Percentiles rank a stretch among this genome's conserved stretches.
Conservation (phyloP, 2,888 invertebrate species). For the Melanchra persicariae region DNA sequence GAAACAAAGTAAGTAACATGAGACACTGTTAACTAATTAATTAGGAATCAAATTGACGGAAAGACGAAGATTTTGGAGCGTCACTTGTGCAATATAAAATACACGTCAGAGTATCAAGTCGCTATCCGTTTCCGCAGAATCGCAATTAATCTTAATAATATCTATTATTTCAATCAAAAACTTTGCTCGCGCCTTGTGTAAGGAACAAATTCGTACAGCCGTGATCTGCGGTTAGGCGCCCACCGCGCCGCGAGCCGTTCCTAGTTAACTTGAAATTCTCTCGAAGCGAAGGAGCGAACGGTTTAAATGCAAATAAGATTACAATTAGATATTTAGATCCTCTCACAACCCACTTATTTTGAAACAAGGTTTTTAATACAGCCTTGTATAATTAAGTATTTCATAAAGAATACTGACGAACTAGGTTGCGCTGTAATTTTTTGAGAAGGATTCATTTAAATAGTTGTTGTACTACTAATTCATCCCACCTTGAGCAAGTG, state of each 20-base stretch:
- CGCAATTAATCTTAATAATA: slow-evolving; percentile 62
- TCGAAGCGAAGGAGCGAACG: slow-evolving; percentile 71
- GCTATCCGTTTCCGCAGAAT: slow-evolving; percentile 39
- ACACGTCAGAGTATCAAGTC: slow-evolving; percentile 28
- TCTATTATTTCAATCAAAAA: slow-evolving; percentile 67
- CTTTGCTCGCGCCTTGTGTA: slow-evolving; percentile 56
- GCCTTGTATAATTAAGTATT: slow-evolving; percentile 74
- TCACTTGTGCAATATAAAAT: slow-evolving; percentile 23
- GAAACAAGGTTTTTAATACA: slow-evolving; percentile 76
- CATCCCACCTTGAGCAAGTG: neutral
- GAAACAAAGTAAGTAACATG: slow-evolving; percentile 5
- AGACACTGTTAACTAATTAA: slow-evolving; percentile 3
- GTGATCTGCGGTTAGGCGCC: slow-evolving; percentile 63
- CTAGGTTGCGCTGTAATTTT: slow-evolving; percentile 49
- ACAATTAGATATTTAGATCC: slow-evolving; percentile 82
- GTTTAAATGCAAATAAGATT: slow-evolving; percentile 83
- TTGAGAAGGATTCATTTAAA: slow-evolving; percentile 1
- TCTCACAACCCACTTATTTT: slow-evolving; percentile 75
- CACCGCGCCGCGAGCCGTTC: slow-evolving; percentile 48
- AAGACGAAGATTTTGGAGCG: neutral
- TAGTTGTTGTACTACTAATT: neutral
- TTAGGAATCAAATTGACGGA: neutral
- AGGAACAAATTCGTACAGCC: slow-evolving; percentile 69
- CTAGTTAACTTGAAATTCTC: slow-evolving; percentile 70
- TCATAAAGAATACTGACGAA: slow-evolving; percentile 64